Evolutionary conservation across 2,888 invertebrate genomes (phyloP).

Genomic region (Vandiemenella viatica): DNA sequence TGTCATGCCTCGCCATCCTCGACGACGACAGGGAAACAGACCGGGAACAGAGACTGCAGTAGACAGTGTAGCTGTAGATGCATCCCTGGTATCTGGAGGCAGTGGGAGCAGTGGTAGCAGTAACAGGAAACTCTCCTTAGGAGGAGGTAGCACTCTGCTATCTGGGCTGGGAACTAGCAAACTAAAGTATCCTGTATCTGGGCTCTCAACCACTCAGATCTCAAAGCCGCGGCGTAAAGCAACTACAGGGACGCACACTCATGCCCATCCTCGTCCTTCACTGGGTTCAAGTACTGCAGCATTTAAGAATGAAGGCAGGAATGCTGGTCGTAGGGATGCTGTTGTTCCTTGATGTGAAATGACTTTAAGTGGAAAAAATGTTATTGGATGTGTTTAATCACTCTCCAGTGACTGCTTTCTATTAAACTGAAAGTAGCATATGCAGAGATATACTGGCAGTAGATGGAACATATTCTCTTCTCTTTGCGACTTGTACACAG

Average conservation of each 20-base stretch:
- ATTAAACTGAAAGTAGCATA: not conserved
- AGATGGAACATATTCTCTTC: too few species aligned
- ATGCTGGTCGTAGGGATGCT: not conserved
- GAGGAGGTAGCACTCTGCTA: not conserved
- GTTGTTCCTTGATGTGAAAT: not conserved
- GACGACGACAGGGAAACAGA: not conserved
- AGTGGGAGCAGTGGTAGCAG: not conserved
- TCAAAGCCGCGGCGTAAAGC: constrained; percentile 39
- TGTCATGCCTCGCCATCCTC: constrained; percentile 55
- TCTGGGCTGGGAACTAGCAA: constrained; percentile 22
- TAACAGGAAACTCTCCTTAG: not conserved
- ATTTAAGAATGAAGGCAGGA: not conserved
- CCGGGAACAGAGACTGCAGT: not conserved
- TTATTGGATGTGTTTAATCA: too few species aligned
- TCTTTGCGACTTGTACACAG: too few species aligned
- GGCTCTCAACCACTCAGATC: constrained; percentile 41
- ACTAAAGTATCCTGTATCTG: constrained; percentile 51
- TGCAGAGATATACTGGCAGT: too few species aligned
- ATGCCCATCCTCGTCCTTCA: constrained; percentile 12
- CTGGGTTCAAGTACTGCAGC: not conserved
- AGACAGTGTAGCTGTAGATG: not conserved
- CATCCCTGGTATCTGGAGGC: not conserved
- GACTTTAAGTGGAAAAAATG: too few species aligned
- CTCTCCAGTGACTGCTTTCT: too few species aligned
- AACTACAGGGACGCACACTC: constrained; percentile 15